A percentile compares a stretch with the other conserved stretches of the same genome.
These are phyloP conservation scores for Omphaloscelis lunosa DNA, from an alignment of 2,888 invertebrate species.

Conservation along the genomic window DNA sequence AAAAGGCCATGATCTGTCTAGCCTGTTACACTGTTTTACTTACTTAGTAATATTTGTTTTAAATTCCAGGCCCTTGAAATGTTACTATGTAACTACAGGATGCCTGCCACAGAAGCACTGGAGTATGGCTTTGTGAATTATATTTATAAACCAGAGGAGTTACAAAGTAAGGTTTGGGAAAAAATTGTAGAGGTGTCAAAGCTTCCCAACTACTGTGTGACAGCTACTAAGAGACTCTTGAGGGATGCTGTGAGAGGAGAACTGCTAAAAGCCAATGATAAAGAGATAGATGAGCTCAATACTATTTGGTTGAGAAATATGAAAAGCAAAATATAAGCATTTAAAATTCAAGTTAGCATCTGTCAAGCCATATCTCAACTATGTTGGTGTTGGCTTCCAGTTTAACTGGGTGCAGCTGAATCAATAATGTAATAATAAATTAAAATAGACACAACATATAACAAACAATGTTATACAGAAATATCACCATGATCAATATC, in stretches of 20 bases:
- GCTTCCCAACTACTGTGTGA: conserved; percentile 91
- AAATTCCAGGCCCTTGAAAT: conserved; percentile 90
- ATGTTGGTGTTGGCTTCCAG: neutral
- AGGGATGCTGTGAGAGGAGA: conserved; percentile 90
- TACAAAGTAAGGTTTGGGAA: conserved; percentile 91
- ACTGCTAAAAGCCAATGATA: conserved; percentile 92
- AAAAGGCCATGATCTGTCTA: neutral
- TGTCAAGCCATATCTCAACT: neutral
- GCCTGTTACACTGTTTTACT: neutral
- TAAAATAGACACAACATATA: no score
- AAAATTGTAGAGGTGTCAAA: conserved; percentile 89
- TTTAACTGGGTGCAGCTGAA: neutral
- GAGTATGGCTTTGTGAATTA: conserved; percentile 94
- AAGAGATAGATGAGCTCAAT: conserved; percentile 92
- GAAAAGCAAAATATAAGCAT: conserved; percentile 77
- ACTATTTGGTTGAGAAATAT: conserved; percentile 91
- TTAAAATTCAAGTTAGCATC: neutral
- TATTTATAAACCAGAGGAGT: conserved; percentile 92
- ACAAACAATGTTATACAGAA: neutral
- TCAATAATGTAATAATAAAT: neutral
- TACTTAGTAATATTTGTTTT: conserved; percentile 1
- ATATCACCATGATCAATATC: conserved; percentile 5
- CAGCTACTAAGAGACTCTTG: conserved; percentile 93
- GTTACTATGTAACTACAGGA: conserved; percentile 93
- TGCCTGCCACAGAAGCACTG: conserved; percentile 95